Evolutionary conservation across 2,797 vertebrate genomes (phyloP), one percentile per base, ranked within the genome.

Genomic region (Podarcis siculus): DNA sequence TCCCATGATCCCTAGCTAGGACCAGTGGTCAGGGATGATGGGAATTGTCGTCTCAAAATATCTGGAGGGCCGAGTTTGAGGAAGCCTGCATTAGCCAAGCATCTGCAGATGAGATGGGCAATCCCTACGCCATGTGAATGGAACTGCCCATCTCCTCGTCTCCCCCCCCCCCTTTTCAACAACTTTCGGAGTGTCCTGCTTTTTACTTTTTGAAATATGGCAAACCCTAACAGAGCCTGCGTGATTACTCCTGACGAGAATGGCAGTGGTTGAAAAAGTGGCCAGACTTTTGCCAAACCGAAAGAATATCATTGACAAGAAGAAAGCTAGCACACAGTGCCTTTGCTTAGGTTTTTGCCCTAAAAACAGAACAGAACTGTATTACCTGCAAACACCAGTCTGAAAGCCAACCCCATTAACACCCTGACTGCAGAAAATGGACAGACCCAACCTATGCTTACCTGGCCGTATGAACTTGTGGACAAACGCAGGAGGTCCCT

Each of bases 381-480:
- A 82, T 30, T 49, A 42, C n/a, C 15, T 49, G 37, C 8, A 89
- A 89, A 37, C 37, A 78, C 25, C 27, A 30, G 37, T 12, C 61
- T 78, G 3, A 45, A 79, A 73, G 58, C 37, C 76, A 6, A 49
- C 69, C 5, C 79, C 6, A 49, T 13, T 85, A 84, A 49, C n/a
- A 66, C 61, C 39, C 55, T 58, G 1, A 42, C 76, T 89, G 42
- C 21, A 58, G 71, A 58, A n/a, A 13, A 86, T 75, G 8, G 67
- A 69, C 78, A 58, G 23, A 55, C 4, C 32, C 3, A 2, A 5
- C 73, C 76, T 27, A n/a, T 78, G 25, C 86, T 94, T 95, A 99
- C 99, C 97, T 99, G 98, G 94, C 99, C 98, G 81, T 99, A 99
- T 3, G 98, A 98, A 97, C 99, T 99, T 32, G 99, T 99, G 75